Percentiles rank a stretch among this genome's conserved stretches.
These are phyloP conservation scores for Neoaliturus tenellus DNA, from an alignment of 2,888 invertebrate species.

Conservation along the genomic window DNA sequence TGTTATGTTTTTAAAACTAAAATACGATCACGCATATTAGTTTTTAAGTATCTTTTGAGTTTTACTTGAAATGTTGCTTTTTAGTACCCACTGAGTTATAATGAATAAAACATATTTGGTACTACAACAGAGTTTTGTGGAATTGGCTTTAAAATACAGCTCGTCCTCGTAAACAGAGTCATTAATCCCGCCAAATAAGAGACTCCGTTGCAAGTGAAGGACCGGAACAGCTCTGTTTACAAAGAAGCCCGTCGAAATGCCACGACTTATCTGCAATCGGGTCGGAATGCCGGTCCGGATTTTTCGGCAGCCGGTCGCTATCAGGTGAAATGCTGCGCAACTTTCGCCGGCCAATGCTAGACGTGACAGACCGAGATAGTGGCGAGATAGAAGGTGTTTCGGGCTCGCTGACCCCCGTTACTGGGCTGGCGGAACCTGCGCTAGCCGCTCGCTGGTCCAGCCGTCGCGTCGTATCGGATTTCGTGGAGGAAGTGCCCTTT, in stretches of 20 bases:
- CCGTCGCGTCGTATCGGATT: background rate
- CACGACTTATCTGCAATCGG: background rate
- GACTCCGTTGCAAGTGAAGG: too few relatives aligned
- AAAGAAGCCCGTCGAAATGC: background rate
- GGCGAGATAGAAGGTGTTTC: background rate
- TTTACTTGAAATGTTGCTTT: too few relatives aligned
- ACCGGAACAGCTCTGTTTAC: background rate
- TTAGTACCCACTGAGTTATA: too few relatives aligned
- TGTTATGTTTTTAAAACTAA: too few relatives aligned
- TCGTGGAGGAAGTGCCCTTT: background rate
- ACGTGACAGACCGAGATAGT: constrained; percentile 11
- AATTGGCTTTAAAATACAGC: too few relatives aligned
- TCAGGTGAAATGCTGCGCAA: constrained; percentile 1
- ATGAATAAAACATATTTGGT: too few relatives aligned
- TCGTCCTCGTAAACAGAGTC: too few relatives aligned
- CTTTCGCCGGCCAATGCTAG: constrained; percentile 5
- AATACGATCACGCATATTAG: too few relatives aligned
- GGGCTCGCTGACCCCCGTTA: background rate
- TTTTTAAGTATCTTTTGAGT: too few relatives aligned
- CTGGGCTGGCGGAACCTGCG: background rate
- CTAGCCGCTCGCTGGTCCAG: background rate
- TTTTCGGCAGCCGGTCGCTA: constrained; percentile 16
- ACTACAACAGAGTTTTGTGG: too few relatives aligned
- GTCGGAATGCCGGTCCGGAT: constrained; percentile 1
- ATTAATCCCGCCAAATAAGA: too few relatives aligned